phyloP scores from a whole-genome alignment of 1,140 invertebrate genomes.

The Holcopasites calliopsidis region DNA sequence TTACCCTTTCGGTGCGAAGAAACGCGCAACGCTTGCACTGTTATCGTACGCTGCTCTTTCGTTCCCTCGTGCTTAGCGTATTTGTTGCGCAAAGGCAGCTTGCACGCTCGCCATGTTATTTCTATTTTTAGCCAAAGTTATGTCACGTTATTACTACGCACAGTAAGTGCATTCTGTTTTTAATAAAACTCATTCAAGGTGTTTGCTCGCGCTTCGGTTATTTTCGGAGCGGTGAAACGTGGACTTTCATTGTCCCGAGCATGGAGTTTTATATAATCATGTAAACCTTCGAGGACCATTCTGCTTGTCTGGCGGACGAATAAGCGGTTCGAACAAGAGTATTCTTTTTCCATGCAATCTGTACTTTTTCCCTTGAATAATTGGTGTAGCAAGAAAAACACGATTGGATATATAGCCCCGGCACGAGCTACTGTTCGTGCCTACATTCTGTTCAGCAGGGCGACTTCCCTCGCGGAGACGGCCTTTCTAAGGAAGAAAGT shows the following conservation, averaged over 20 bases:
- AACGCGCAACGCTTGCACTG: neutral
- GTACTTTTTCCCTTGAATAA: no score
- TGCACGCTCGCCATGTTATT: neutral
- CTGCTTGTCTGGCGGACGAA: neutral
- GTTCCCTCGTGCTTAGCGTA: neutral
- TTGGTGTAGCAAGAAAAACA: no score
- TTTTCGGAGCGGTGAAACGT: neutral
- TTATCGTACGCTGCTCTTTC: neutral
- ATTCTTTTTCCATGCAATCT: no score
- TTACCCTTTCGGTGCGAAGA: neutral
- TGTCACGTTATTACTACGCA: slow-evolving; percentile 2
- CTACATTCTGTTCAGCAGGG: no score
- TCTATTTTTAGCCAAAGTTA: slow-evolving; percentile 19
- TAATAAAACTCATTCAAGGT: slow-evolving; percentile 8
- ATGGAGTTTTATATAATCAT: no score
- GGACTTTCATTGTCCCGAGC: neutral
- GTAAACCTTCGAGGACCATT: neutral
- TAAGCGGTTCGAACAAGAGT: no score
- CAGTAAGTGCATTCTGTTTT: no score
- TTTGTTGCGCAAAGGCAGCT: slow-evolving; percentile 15
- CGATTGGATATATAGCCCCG: no score
- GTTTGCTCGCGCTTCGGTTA: neutral
- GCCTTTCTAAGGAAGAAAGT: neutral
- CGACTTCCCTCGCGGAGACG: neutral
- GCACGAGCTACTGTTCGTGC: no score